Conservation (phyloP, 2,888 invertebrate genomes). For the Calameuta idolon region DNA sequence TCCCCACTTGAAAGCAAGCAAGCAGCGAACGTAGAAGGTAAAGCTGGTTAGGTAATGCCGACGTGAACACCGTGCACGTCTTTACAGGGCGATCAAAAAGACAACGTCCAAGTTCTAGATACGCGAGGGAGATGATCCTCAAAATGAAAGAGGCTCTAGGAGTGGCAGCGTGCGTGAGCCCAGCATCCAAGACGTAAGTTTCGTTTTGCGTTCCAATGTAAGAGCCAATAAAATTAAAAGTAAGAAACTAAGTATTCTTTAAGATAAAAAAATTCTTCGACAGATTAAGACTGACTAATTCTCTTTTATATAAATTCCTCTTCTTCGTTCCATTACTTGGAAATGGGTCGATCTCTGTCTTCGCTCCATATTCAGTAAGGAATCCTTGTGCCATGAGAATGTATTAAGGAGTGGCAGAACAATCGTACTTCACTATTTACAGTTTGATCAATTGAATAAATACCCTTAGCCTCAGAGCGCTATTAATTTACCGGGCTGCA, state of each 20-base stretch:
- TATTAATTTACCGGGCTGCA: neutral
- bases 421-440: neutral
- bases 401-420: neutral
- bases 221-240: neutral
- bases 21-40: constrained; percentile 53
- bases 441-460: neutral
- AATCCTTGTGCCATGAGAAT: neutral
- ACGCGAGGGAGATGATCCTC: neutral
- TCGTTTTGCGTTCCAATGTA: neutral
- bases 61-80: constrained; percentile 29
- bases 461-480: neutral
- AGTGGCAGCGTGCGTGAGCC: neutral
- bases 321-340: neutral
- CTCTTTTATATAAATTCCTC: neutral
- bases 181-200: neutral
- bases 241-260: neutral
- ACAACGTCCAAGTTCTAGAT: constrained; percentile 17
- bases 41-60: constrained; percentile 53
- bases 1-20: constrained; percentile 43
- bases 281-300: neutral
- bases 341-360: neutral
- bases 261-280: neutral
- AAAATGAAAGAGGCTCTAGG: neutral
- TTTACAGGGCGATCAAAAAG: constrained; percentile 25
- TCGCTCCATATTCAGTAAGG: neutral